Base-by-base conservation (phyloP, 2,888 invertebrate species). In the Oegoconia quadripuncta region DNA sequence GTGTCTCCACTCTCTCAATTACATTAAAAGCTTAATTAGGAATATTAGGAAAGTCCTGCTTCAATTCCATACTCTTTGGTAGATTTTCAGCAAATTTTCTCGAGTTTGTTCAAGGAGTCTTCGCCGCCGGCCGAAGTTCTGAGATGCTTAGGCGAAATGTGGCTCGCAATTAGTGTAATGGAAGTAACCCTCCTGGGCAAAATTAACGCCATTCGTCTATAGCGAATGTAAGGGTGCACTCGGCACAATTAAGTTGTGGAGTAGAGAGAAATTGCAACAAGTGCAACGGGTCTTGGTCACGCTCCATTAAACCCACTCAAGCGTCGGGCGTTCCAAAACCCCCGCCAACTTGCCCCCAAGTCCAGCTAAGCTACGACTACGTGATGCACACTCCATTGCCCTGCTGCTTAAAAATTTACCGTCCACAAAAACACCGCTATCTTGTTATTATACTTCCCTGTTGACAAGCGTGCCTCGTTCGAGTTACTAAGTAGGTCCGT, bases 1-100 rank as follows among this genome's bases (percentile, higher is more conserved):
- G 71, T 76, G 75, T 81, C 80, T 76, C 74, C 66, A 73, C 73
- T 78, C 70, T 75, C 82, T 79, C 77, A 84, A 86, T 87, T 87
- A 83, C 78, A 78, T 84, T 84, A 83, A 84, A 79, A 83, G 81
- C 80, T 81, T 81, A 84, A 84, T 87, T 83, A 84, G 76, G 76
- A 76, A 80, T 82, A 84, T 84, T 80, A 81, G 73, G 68, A 57
- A 76, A 79, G 68, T 76, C 74, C 69, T 75, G 74, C 71, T 74
- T 74, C 70, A 73, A 69, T 74, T 79, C 67, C 65, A 66, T 74
- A 76, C 75, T 74, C 82, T 77, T 78, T 78, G 70, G 70, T 71
- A 74, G 74, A 73, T 69, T 69, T 75, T 68, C 72, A 61, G 66
- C 55, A 62, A 74, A 77, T 75, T 81, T 79, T 77, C 76, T 66